Conservation (phyloP, 2,888 invertebrate species). For the Mycalesis mineus region DNA sequence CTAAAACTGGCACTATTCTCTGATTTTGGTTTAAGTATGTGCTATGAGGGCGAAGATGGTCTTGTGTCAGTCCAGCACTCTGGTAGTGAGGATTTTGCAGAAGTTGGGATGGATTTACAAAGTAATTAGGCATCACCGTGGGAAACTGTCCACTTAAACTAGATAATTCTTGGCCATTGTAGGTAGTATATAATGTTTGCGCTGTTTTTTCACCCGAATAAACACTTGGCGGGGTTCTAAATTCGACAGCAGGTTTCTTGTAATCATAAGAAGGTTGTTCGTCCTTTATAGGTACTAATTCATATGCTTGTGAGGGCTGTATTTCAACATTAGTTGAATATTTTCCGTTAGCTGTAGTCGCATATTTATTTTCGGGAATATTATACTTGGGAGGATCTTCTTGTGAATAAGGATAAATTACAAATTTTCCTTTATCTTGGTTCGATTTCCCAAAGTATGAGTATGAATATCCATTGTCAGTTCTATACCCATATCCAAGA, state of each 20-base stretch:
- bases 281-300: conserved; percentile 60
- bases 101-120: conserved; percentile 65
- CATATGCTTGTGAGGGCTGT: conserved; percentile 78
- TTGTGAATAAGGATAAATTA: conserved; percentile 85
- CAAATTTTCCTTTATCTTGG: conserved; percentile 75
- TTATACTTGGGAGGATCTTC: conserved; percentile 67
- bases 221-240: conserved; percentile 38
- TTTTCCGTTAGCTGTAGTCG: conserved; percentile 33
- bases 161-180: conserved; percentile 67
- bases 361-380: conserved; percentile 18
- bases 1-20: conserved; percentile 77
- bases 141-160: conserved; percentile 69
- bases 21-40: conserved; percentile 57
- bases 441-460: conserved; percentile 67
- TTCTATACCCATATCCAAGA: conserved; percentile 82
- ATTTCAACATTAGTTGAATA: conserved; percentile 69
- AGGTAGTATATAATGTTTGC: conserved; percentile 67
- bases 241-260: conserved; percentile 50
- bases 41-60: conserved; percentile 62
- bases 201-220: conserved; percentile 39
- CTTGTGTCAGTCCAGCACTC: conserved; percentile 68
- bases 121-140: conserved; percentile 67
- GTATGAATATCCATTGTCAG: conserved; percentile 73
- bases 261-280: conserved; percentile 55
- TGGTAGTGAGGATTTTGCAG: conserved; percentile 69